phyloP scores from a whole-genome alignment of 2,797 vertebrate species.

The Acipenser transmontanus region DNA sequence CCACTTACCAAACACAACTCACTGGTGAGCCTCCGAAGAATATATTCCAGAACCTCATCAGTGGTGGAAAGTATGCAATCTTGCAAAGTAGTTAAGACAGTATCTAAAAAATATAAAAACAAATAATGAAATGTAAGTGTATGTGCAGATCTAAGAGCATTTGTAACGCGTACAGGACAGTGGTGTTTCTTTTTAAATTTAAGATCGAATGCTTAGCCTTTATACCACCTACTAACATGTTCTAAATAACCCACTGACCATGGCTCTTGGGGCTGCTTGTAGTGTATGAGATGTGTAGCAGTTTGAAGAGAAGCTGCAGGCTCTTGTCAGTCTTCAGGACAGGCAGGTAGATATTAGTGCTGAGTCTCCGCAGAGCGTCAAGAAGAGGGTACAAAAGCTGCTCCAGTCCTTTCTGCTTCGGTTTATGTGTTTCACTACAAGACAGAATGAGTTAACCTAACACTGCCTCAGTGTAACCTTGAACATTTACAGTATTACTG shows the following conservation, averaged over 20 bases:
- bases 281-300: conserved; percentile 58
- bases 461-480: too few relatives aligned
- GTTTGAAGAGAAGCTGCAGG: conserved; percentile 75
- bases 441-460: conserved; percentile 19
- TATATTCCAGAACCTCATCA: conserved; percentile 70
- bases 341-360: conserved; percentile 80
- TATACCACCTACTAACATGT: too few relatives aligned
- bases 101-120: conserved; percentile 49
- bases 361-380: conserved; percentile 74
- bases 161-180: too few relatives aligned
- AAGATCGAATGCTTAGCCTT: too few relatives aligned
- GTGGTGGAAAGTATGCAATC: conserved; percentile 43
- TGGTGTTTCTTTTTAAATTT: too few relatives aligned
- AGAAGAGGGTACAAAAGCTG: conserved; percentile 73
- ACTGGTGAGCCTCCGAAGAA: conserved; percentile 67
- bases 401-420: conserved; percentile 51
- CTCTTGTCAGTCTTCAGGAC: conserved; percentile 79
- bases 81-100: conserved; percentile 48
- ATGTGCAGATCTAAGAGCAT: too few relatives aligned
- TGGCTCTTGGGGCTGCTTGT: conserved; percentile 14
- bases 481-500: too few relatives aligned
- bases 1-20: conserved; percentile 70
- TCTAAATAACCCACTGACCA: conserved; percentile 41
- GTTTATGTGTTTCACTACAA: conserved; percentile 37
- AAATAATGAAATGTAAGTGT: too few relatives aligned